phyloP scores from a whole-genome alignment of 2,113 vertebrate species.

The human (Homo sapiens) region DNA sequence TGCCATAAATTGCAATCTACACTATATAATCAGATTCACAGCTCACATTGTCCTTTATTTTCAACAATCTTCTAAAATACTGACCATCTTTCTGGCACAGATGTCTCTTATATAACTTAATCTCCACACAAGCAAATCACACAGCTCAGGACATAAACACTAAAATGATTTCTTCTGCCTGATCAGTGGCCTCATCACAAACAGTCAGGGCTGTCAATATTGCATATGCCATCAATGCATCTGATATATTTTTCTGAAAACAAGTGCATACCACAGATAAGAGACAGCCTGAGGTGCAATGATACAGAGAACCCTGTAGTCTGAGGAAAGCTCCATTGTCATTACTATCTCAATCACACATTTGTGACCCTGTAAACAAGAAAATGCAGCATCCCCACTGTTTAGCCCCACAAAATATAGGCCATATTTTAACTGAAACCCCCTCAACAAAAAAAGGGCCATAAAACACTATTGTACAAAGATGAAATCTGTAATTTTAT shows the following conservation, averaged over 20 bases:
- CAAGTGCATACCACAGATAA: conserved; percentile 55
- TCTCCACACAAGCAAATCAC: conserved; percentile 68
- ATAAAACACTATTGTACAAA: not conserved
- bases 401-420: not conserved
- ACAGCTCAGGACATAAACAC: conserved; percentile 53
- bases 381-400: not conserved
- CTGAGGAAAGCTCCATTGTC: not conserved
- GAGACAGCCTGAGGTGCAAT: not conserved
- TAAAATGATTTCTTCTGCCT: conserved; percentile 57
- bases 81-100: conserved; percentile 71
- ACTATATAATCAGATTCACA: conserved; percentile 5
- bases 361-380: conserved; percentile 49
- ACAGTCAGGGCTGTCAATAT: conserved; percentile 4
- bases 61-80: conserved; percentile 63
- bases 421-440: conserved; percentile 2
- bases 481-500: conserved; percentile 46
- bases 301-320: not conserved
- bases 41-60: conserved; percentile 51
- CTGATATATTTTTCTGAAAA: conserved; percentile 40
- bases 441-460: not conserved
- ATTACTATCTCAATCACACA: not conserved
- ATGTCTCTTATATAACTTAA: conserved; percentile 77
- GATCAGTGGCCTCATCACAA: not conserved
- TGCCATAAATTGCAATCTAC: not conserved
- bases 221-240: not conserved